These are phyloP conservation scores for Luehdorfia chinensis DNA, from an alignment of 1,140 invertebrate genomes.

Conservation along the genomic window DNA sequence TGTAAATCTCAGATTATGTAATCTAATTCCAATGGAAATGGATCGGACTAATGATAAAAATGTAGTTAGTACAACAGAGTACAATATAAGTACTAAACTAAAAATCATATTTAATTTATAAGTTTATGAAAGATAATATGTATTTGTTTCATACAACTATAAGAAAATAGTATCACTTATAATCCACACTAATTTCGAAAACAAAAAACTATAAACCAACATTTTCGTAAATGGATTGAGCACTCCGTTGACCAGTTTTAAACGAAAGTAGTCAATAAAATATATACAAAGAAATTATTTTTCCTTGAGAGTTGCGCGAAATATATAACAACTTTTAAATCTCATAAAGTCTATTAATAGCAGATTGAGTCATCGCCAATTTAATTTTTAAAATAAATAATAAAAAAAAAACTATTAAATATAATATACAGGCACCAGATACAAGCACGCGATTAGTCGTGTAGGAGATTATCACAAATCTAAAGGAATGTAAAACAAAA, in stretches of 20 bases:
- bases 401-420: not conserved
- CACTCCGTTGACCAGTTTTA: not conserved
- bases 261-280: not conserved
- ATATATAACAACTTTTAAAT: not conserved
- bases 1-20: slow-evolving; percentile 57
- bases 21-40: slow-evolving; percentile 30
- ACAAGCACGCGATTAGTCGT: slow-evolving; percentile 38
- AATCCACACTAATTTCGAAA: not conserved
- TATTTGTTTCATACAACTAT: too few species aligned
- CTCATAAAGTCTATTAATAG: not conserved
- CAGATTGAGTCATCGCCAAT: slow-evolving; percentile 8
- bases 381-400: not conserved
- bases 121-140: too few species aligned
- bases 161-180: not conserved
- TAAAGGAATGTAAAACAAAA: slow-evolving; percentile 23
- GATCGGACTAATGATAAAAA: slow-evolving; percentile 37
- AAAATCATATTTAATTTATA: not conserved
- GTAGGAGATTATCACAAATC: slow-evolving; percentile 13
- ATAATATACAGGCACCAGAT: slow-evolving; percentile 36
- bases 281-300: not conserved
- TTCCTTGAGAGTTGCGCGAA: not conserved
- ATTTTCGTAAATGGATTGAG: not conserved
- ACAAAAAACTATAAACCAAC: not conserved
- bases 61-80: not conserved
- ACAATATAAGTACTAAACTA: not conserved